phyloP scores from a whole-genome alignment of 2,888 invertebrate species.

The Philereme vetulata region DNA sequence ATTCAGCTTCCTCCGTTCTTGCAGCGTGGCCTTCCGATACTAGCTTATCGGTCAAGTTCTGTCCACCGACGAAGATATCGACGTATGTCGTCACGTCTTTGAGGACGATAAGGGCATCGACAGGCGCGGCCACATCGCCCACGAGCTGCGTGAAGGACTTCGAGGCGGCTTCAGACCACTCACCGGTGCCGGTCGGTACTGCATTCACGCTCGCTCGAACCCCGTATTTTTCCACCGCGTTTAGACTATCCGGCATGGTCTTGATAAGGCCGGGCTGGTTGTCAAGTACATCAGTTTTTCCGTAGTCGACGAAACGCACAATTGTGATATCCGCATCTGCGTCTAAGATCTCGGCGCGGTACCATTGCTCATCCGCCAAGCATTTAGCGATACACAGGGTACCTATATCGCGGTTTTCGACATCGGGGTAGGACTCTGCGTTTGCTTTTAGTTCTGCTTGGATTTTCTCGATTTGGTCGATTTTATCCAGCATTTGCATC shows the following conservation, averaged over 20 bases:
- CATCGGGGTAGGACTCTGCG: conserved; percentile 75
- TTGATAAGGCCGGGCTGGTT: conserved; percentile 85
- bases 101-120: conserved; percentile 82
- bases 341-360: conserved; percentile 94
- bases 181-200: conserved; percentile 84
- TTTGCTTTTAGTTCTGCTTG: conserved; percentile 86
- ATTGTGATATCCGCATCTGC: conserved; percentile 90
- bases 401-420: conserved; percentile 84
- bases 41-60: conserved; percentile 85
- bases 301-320: conserved; percentile 90
- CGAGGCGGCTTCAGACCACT: conserved; percentile 87
- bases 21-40: conserved; percentile 84
- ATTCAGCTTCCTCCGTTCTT: conserved; percentile 74
- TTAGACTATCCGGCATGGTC: conserved; percentile 84
- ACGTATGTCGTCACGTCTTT: conserved; percentile 86
- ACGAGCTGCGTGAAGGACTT: conserved; percentile 80
- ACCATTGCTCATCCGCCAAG: conserved; percentile 94
- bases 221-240: conserved; percentile 81
- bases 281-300: conserved; percentile 89
- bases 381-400: conserved; percentile 91
- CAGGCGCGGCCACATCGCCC: conserved; percentile 76
- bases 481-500: conserved; percentile 85
- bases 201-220: conserved; percentile 87
- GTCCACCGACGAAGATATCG: conserved; percentile 85
- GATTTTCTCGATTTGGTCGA: conserved; percentile 82